Evolutionary conservation across 2,113 vertebrate genomes (phyloP), one percentile per base, ranked within the genome.

Genomic region (Bambusicola thoracicus): DNA sequence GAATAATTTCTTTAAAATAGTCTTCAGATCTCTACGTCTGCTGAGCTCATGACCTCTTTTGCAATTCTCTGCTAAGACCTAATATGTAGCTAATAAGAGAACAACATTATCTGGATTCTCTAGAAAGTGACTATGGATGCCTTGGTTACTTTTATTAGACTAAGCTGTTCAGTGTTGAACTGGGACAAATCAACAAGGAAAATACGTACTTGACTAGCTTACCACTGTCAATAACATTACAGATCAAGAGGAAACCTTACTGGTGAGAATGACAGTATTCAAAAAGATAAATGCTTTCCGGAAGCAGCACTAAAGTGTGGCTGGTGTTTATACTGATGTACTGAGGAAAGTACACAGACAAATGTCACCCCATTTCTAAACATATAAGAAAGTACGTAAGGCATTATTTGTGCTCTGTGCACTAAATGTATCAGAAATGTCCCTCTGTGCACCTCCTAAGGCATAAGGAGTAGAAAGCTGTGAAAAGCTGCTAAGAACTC

Each of bases 361-460:
- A 81, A 84, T 17, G 29, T 30, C 10, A 30, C 18, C 7, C 32
- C 3, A 29, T 29, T 84, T 22, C 21, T 51, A 61, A 41, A 30
- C 8, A 8, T 16, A 1, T 34, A 44, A 19, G n/a, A 38, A 30
- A 30, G 16, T 3, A 2, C 17, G 34, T 38, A 29, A 49, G 89
- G n/a, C 18, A 3, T 0, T 36, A 46, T 41, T 20, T 41, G 2
- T 2, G 8, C 1, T 34, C 11, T 5, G 1, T 40, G 15, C 5
- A 30, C 9, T 34, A 48, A 0, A 3, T 4, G 13, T 25, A 43
- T 19, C 13, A 51, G 70, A 56, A 3, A 7, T 32, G 4, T 21
- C 9, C 27, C 4, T 44, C 13, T 5, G 2, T 25, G 40, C 11
- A 29, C 13, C 3, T 44, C 13, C 48, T 2, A 6, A 22, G 21